These are phyloP conservation scores for Cataglyphis hispanica DNA, from an alignment of 1,140 invertebrate species.

Conservation along the genomic window DNA sequence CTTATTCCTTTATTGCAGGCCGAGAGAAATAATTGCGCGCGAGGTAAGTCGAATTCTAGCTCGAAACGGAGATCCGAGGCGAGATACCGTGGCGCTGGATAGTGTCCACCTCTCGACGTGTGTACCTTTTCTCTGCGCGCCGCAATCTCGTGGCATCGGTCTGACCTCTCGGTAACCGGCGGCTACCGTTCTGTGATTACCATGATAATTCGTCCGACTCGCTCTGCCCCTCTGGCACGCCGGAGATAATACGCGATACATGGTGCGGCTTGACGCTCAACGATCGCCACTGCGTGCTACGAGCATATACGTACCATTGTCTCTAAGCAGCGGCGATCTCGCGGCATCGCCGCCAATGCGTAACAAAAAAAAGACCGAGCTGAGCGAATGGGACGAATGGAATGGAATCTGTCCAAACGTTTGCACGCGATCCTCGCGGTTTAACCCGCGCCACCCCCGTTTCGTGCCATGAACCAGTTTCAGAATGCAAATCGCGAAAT, in stretches of 20 bases:
- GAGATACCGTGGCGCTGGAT: slow-evolving; percentile 54
- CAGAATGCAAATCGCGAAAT: slow-evolving; percentile 18
- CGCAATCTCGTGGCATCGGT: slow-evolving; percentile 76
- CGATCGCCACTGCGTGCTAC: slow-evolving; percentile 52
- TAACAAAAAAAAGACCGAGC: background rate
- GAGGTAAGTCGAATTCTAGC: slow-evolving; percentile 10
- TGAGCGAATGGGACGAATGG: background rate
- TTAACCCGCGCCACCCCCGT: background rate
- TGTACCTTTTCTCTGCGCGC: slow-evolving; percentile 49
- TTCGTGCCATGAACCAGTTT: slow-evolving; percentile 32
- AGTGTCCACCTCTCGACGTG: slow-evolving; percentile 68
- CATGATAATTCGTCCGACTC: slow-evolving; percentile 77
- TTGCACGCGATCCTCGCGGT: slow-evolving; percentile 1
- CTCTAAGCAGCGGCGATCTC: slow-evolving; percentile 29
- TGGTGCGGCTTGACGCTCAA: slow-evolving; percentile 70
- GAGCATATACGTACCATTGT: slow-evolving; percentile 60
- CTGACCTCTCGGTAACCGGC: slow-evolving; percentile 75
- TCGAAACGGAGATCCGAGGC: background rate
- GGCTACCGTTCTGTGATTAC: slow-evolving; percentile 78
- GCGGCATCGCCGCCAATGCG: slow-evolving; percentile 18
- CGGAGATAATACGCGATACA: slow-evolving; percentile 73
- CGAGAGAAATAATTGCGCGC: background rate
- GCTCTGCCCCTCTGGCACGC: slow-evolving; percentile 64
- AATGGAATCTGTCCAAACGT: slow-evolving; percentile 10
- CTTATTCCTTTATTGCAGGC: background rate